A percentile compares a stretch with the other conserved stretches of the same genome.
phyloP scores from a whole-genome alignment of 1,140 invertebrate genomes.

The Apis mellifera region DNA sequence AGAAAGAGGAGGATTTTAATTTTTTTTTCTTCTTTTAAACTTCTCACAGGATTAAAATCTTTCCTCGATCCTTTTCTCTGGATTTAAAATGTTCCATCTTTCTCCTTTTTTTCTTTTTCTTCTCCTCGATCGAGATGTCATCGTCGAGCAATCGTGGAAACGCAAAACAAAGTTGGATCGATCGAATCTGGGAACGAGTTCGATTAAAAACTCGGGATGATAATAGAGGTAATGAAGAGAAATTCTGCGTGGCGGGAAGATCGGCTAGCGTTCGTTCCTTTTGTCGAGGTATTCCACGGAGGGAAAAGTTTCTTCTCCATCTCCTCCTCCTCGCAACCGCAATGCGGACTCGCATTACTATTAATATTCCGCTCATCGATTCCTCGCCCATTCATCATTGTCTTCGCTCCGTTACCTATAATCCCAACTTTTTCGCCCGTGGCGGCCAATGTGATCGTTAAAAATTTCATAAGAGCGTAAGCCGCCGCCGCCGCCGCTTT shows the following conservation, averaged over 20 bases:
- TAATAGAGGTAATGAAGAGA: not conserved
- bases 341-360: constrained; percentile 49
- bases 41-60: too few species aligned
- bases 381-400: constrained; percentile 42
- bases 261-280: not conserved
- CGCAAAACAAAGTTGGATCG: not conserved
- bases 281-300: not conserved
- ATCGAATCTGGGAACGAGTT: not conserved
- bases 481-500: constrained; percentile 18
- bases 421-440: constrained; percentile 26
- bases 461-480: constrained; percentile 44
- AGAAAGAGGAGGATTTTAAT: too few species aligned
- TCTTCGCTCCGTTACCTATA: constrained; percentile 33
- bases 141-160: not conserved
- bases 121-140: too few species aligned
- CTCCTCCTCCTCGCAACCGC: not conserved
- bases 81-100: too few species aligned
- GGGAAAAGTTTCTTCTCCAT: not conserved
- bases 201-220: constrained; percentile 32
- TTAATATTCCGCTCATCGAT: constrained; percentile 54
- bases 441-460: constrained; percentile 13
- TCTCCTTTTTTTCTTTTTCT: too few species aligned
- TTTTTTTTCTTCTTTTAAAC: too few species aligned
- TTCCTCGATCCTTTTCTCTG: too few species aligned
- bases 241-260: too few species aligned